Base-by-base conservation (phyloP, 2,888 invertebrate species). In the Tupiocoris notatus region DNA sequence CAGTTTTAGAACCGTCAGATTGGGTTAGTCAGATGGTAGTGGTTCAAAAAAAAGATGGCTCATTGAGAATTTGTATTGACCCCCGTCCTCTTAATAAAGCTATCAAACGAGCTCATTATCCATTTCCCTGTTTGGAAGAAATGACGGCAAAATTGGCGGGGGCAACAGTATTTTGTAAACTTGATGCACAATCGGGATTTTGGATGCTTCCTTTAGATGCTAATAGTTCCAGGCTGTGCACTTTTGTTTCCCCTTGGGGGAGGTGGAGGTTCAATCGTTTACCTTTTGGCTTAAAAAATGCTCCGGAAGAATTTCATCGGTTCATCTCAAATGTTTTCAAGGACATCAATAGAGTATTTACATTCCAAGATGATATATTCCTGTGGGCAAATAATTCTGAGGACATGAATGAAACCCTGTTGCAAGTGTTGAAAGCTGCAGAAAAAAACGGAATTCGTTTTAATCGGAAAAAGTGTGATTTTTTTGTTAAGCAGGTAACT, bases 231-330 rank as follows among this genome's bases (percentile, higher is more conserved):
- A 39, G 66, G 16, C 2, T 75, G 7, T 67, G 66, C 23, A 75
- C 77, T 1, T 79, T 77, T 25, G 18, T 66, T 1, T 76, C 79
- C 0, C 76, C 76, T 1, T 76, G 57, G 17, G 76, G 79, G 0
- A 12, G 73, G 67, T 82, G 80, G 78, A 80, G 80, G 76, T 84
- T 81, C 79, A 75, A 78, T 57, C 80, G 83, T 25, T 24, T 83
- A 39, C 82, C 83, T 1, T 83, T 83, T 81, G 83, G 83, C 0
- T 23, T 83, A 2, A 81, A 80, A 12, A 77, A 80, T 1, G 81
- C 82, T 1, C 81, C 83, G 1, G 83, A 75, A 59, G 67, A 67
- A 58, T 75, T 75, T 65, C 74, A 76, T 20, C 1, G 66, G 1
- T 62, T 76, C n/a, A 1, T 76, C 2, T 21, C 65, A 21, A 67